Evolutionary conservation across 2,797 vertebrate species (phyloP), one percentile per base, ranked within the genome.

Genomic region (Galago senegalensis): DNA sequence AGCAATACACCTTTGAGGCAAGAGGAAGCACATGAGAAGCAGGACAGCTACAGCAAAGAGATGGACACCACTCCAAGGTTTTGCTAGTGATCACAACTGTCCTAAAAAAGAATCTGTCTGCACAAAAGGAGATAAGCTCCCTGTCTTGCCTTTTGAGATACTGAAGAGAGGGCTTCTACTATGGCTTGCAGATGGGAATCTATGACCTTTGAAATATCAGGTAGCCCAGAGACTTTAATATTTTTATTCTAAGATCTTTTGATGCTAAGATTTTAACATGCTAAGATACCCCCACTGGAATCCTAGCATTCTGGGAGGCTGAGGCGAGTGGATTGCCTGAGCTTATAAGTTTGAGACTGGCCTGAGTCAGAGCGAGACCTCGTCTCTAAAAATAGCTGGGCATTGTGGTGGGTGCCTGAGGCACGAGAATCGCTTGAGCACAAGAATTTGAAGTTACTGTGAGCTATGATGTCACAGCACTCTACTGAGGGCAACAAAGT

Each of bases 171-270:
- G 29, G 43, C 49, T 86, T 86, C 88, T 70, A 76, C 49, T 31
- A 43, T 69, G 17, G 40, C 16, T 60, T 31, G 18, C 18, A 76
- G 58, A n/a, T 23, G 70, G 75, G 46, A 91, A 34, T 12, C n/a
- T n/a, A 23, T 40, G 82, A 76, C 17, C 61, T 65, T 70, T 65
- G 58, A 85, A 49, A 90, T 40, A 23, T 43, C 89, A 89, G 46
- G 61, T 8, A 76, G 53, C 18, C 40, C 49, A 29, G 8, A 87
- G 20, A 40, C 75, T 79, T 81, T 72, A 61, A 34, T 75, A 63
- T 34, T 91, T 93, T 87, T 49, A 49, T 87, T 87, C 56, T 34
- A 85, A 70, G 76, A 21, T 87, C 34, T 34, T 79, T 46, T 89
- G 40, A 91, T 14, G 53, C 85, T 92, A 53, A 82, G 81, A 86